These are phyloP conservation scores for Metopolophium dirhodum DNA, from an alignment of 1,140 invertebrate genomes.

Conservation along the genomic window DNA sequence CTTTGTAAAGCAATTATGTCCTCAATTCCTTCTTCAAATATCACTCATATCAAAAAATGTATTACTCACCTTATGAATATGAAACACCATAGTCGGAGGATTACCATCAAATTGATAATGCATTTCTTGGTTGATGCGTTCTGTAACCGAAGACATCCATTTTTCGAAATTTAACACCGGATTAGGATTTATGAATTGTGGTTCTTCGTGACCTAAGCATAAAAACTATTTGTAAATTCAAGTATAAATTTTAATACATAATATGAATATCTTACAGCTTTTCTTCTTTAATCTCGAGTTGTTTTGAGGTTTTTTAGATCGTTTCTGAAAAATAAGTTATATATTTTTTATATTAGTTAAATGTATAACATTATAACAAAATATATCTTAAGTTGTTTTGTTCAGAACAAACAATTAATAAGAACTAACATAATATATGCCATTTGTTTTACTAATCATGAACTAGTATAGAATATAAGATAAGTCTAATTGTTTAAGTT, in stretches of 20 bases:
- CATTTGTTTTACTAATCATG: background rate
- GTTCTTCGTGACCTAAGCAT: background rate
- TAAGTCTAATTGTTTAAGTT: background rate
- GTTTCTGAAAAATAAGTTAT: conserved; percentile 15
- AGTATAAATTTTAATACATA: background rate
- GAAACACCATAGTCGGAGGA: conserved; percentile 76
- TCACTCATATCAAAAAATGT: background rate
- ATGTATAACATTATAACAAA: background rate
- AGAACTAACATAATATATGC: background rate
- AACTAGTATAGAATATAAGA: background rate
- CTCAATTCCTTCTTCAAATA: background rate
- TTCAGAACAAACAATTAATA: background rate
- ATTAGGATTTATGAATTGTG: conserved; percentile 57
- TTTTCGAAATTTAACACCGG: conserved; percentile 69
- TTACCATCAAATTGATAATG: conserved; percentile 76
- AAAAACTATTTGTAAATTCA: background rate
- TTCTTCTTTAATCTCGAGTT: background rate
- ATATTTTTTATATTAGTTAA: background rate
- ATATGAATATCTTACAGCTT: conserved; percentile 11
- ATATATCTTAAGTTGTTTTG: background rate
- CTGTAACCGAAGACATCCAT: conserved; percentile 78
- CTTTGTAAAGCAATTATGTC: background rate
- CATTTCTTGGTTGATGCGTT: conserved; percentile 81
- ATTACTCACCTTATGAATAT: conserved; percentile 66
- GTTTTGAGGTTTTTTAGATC: background rate